phyloP scores from a whole-genome alignment of 2,888 invertebrate genomes.

The Helicoverpa assulta region DNA sequence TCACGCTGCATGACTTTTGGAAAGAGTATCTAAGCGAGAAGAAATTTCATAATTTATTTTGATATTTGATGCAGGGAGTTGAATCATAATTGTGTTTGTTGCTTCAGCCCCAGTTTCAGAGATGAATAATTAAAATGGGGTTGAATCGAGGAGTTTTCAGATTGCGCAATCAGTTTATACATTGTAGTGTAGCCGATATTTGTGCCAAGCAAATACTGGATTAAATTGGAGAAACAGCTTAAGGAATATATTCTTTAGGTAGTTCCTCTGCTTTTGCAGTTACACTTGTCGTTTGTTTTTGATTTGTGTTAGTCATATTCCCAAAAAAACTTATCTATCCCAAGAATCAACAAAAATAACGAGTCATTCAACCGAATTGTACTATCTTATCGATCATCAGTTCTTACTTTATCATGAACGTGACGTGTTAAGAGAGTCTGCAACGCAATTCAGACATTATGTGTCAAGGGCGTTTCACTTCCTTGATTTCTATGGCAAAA shows the following conservation, averaged over 20 bases:
- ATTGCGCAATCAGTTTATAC: slow-evolving; percentile 19
- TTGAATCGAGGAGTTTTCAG: slow-evolving; percentile 4
- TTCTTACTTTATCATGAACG: slow-evolving; percentile 17
- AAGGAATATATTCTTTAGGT: slow-evolving; percentile 7
- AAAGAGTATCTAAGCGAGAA: slow-evolving; percentile 6
- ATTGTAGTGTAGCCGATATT: slow-evolving; percentile 17
- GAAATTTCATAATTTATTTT: background rate
- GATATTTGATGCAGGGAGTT: slow-evolving; percentile 10
- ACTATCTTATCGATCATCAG: slow-evolving; percentile 43
- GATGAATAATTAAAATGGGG: background rate
- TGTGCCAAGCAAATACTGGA: slow-evolving; percentile 21
- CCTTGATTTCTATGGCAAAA: slow-evolving; percentile 24
- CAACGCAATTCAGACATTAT: slow-evolving; percentile 39
- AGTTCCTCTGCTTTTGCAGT: no score
- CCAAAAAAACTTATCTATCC: slow-evolving; percentile 2
- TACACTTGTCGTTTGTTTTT: background rate
- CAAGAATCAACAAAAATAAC: slow-evolving; percentile 21
- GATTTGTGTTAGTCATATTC: slow-evolving; percentile 23
- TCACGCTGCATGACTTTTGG: slow-evolving; percentile 13
- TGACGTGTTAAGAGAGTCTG: background rate
- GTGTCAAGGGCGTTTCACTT: slow-evolving; percentile 31
- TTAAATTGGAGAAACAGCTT: slow-evolving; percentile 28
- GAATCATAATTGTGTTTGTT: background rate
- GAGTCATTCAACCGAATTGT: slow-evolving; percentile 23
- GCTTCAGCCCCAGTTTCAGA: background rate